Conservation (phyloP, 2,797 vertebrate species). For the Muscicapa striata region DNA sequence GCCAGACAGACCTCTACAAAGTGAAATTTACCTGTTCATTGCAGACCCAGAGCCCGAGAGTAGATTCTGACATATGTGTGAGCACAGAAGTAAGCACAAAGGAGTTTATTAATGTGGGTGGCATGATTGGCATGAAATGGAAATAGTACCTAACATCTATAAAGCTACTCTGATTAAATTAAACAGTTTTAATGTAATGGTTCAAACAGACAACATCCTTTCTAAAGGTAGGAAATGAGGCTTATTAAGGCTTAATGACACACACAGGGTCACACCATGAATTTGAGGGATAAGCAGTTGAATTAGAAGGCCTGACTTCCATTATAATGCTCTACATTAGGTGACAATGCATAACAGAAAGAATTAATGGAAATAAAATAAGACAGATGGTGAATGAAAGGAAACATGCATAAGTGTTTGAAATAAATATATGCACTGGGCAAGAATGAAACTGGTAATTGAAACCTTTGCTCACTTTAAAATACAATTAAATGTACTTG, state of each 20-base stretch:
- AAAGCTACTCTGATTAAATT: not conserved
- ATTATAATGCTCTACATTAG: not conserved
- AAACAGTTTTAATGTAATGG: not conserved
- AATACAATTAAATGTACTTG: conserved; percentile 38
- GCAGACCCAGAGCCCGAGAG: not conserved
- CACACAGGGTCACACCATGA: not conserved
- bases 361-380: conserved; percentile 24
- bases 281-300: not conserved
- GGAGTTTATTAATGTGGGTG: not conserved
- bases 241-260: not conserved
- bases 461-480: conserved; percentile 55
- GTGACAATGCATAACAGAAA: conserved; percentile 19
- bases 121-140: not conserved
- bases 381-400: conserved; percentile 49
- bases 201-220: not conserved
- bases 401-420: conserved; percentile 7
- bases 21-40: not conserved
- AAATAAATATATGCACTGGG: conserved; percentile 47
- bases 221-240: not conserved
- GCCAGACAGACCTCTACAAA: not conserved
- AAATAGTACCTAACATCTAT: conserved; percentile 21
- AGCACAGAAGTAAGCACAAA: conserved; percentile 1
- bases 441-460: conserved; percentile 42
- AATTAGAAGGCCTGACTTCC: not conserved
- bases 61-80: not conserved